These are phyloP conservation scores for Lithophane semibrunnea DNA, from an alignment of 2,888 invertebrate genomes.

Conservation along the genomic window DNA sequence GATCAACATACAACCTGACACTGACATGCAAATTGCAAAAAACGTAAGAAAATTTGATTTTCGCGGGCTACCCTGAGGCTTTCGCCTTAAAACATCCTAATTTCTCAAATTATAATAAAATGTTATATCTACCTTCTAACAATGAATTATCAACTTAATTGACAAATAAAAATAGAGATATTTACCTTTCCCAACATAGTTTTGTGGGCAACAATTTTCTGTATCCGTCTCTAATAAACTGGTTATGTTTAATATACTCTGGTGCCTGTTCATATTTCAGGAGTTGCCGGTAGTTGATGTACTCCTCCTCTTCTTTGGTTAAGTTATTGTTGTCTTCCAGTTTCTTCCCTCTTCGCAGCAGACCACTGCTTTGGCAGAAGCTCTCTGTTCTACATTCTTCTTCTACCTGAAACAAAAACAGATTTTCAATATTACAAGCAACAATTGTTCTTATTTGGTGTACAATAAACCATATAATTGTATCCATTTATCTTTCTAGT, in stretches of 20 bases:
- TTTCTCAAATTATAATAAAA: background rate
- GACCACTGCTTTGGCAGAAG: slow-evolving; percentile 74
- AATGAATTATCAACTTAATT: background rate
- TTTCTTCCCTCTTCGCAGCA: slow-evolving; percentile 83
- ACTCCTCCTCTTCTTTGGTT: slow-evolving; percentile 86
- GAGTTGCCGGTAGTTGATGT: slow-evolving; percentile 86
- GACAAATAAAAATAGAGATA: slow-evolving; percentile 6
- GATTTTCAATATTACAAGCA: background rate
- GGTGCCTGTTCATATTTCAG: slow-evolving; percentile 93
- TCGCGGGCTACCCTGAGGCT: too few relatives aligned
- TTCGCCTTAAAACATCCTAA: too few relatives aligned
- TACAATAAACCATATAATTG: background rate
- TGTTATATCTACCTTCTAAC: background rate
- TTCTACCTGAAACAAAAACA: slow-evolving; percentile 75
- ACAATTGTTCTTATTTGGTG: background rate
- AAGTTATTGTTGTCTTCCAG: slow-evolving; percentile 88
- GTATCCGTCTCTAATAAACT: slow-evolving; percentile 96
- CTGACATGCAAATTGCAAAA: too few relatives aligned
- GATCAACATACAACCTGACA: too few relatives aligned
- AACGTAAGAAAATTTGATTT: too few relatives aligned
- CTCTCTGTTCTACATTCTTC: slow-evolving; percentile 77
- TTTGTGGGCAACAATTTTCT: slow-evolving; percentile 95
- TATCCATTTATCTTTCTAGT: background rate
- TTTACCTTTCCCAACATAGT: slow-evolving; percentile 96
- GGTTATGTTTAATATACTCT: slow-evolving; percentile 95